phyloP scores from a whole-genome alignment of 2,797 vertebrate genomes.

The Hybognathus amarus region DNA sequence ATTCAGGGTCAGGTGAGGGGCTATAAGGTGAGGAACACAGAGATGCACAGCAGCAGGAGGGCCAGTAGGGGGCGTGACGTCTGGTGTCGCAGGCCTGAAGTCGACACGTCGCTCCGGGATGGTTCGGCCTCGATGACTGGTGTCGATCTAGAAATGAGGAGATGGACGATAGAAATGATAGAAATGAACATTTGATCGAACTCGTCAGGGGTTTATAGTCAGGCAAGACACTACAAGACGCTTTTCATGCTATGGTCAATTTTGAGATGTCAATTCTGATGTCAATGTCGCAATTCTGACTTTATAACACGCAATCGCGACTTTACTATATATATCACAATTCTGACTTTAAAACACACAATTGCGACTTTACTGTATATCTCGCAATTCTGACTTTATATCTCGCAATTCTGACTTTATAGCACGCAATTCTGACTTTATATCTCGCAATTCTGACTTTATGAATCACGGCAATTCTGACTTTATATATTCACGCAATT shows the following conservation, averaged over 20 bases:
- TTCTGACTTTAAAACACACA: too few species aligned
- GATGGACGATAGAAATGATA: neutral
- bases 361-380: too few species aligned
- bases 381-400: too few species aligned
- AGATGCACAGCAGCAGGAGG: slow-evolving; percentile 86
- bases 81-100: slow-evolving; percentile 83
- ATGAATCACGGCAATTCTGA: too few species aligned
- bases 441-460: too few species aligned
- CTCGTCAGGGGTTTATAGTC: neutral
- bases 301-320: too few species aligned
- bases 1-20: slow-evolving; percentile 77
- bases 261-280: too few species aligned
- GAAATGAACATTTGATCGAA: neutral
- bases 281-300: too few species aligned
- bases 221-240: neutral
- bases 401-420: too few species aligned
- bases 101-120: slow-evolving; percentile 91
- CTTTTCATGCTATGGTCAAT: neutral
- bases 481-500: too few species aligned
- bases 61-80: slow-evolving; percentile 86
- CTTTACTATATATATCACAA: too few species aligned
- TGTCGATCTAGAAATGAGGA: slow-evolving; percentile 85
- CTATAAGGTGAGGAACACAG: slow-evolving; percentile 95
- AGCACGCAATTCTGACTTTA: too few species aligned
- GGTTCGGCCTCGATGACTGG: slow-evolving; percentile 97